Base-by-base conservation (phyloP, 2,888 invertebrate genomes). In the Blastobasis lacticolella region DNA sequence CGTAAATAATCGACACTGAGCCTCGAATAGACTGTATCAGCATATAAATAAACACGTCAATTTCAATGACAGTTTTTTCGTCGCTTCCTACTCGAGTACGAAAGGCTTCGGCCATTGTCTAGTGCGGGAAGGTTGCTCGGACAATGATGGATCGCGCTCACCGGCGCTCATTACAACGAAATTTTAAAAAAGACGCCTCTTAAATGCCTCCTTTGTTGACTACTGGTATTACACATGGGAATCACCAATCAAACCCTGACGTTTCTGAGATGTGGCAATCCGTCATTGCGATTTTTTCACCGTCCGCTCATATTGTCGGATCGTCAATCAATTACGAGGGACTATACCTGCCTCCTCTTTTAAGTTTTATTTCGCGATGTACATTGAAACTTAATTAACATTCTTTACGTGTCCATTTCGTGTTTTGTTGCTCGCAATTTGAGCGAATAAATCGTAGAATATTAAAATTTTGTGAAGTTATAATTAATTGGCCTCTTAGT, bases 211-310 rank as follows among this genome's bases (percentile, higher is more conserved):
- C 72, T 69, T 64, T 64, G 64, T 63, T 36, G 68, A 77, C 87
- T 88, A 84, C 87, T 73, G 73, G 88, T 86, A 81, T 87, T 88
- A 88, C 88, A 87, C 87, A 83, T 84, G 88, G 88, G 88, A 84
- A 79, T 77, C 71, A 87, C 86, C 86, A 82, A 88, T 88, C 87
- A 87, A 78, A 77, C 47, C 63, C 72, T 84, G 86, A 86, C 85
- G 77, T 81, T 75, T 84, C 75, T 72, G 78, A 83, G 78, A 77
- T 73, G 66, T 71, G 66, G 78, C 73, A 73, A 82, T 84, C 84
- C 75, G 73, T 80, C 79, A 74, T 72, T 74, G 68, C 74, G 66
- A 65, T 57, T 64, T 64, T 62, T 62, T 23, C 23, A 23, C 23
- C 23, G 70, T 69, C 62, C 67, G 60, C 63, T 66, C 66, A 69